Evolutionary conservation across 2,888 invertebrate genomes (phyloP).

Genomic region (Andrena hattorfiana): DNA sequence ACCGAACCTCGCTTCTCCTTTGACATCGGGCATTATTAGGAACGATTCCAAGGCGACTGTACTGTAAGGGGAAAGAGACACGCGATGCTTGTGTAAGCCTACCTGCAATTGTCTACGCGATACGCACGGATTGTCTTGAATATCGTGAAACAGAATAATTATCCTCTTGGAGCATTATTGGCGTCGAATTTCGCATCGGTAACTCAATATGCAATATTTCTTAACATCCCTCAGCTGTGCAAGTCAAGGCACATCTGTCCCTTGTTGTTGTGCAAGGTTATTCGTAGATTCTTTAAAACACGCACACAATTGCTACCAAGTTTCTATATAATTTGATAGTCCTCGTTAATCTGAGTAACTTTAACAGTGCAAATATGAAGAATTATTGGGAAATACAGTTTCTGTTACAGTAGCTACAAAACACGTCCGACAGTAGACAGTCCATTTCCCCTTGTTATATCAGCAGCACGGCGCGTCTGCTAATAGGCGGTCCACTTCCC

Average conservation of each 20-base stretch:
- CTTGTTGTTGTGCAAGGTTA: not conserved
- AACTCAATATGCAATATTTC: not conserved
- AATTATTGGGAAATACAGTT: not conserved
- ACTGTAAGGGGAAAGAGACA: not conserved
- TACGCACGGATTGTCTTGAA: too few relatives aligned
- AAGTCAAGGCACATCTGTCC: not conserved
- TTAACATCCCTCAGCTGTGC: not conserved
- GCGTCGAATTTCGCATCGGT: not conserved
- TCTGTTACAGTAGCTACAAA: not conserved
- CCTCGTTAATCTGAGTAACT: not conserved
- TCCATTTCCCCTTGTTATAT: slow-evolving; percentile 5
- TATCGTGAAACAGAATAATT: slow-evolving; percentile 10
- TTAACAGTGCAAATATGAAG: not conserved
- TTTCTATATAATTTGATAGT: not conserved
- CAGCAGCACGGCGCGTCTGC: not conserved
- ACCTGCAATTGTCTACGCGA: not conserved
- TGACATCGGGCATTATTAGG: slow-evolving; percentile 27
- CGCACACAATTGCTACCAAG: not conserved
- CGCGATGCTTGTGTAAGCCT: not conserved
- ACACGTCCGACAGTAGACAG: not conserved
- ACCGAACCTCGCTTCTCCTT: slow-evolving; percentile 13
- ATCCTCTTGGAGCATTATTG: not conserved
- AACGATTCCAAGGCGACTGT: not conserved
- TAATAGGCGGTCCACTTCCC: slow-evolving; percentile 1
- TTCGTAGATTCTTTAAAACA: not conserved